Conservation (phyloP, 2,797 vertebrate genomes). For the Melanotaenia trifasciata region DNA sequence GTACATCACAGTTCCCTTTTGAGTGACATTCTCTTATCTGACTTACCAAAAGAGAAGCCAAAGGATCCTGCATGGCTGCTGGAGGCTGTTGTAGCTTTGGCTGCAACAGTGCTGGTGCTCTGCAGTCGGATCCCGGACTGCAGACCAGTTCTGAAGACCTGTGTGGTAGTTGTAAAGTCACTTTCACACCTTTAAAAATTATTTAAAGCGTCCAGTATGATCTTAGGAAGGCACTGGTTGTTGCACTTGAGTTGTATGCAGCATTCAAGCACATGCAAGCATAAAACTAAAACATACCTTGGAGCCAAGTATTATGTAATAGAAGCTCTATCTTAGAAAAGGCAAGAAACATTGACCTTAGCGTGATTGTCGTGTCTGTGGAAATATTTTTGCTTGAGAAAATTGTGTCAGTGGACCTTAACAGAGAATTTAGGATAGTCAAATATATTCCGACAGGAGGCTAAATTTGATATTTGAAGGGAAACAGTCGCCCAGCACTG, state of each 20-base stretch:
- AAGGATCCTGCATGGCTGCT: conserved; percentile 3
- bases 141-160: conserved; percentile 76
- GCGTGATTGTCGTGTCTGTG: neutral
- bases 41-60: conserved; percentile 83
- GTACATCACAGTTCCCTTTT: neutral
- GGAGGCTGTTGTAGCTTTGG: conserved; percentile 31
- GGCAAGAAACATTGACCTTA: neutral
- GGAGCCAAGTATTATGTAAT: neutral
- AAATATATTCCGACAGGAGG: neutral
- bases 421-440: neutral
- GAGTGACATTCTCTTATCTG: neutral
- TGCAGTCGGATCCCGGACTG: conserved; percentile 78
- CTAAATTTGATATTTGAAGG: neutral
- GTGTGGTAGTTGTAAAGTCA: neutral
- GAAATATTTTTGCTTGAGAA: neutral
- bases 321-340: neutral
- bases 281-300: neutral
- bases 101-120: conserved; percentile 67
- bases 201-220: neutral
- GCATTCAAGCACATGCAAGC: neutral
- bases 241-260: neutral
- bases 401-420: neutral
- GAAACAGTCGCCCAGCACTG: neutral
- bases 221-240: neutral
- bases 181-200: neutral